phyloP scores from a whole-genome alignment of 1,140 invertebrate genomes.

The Drosophila paulistorum region DNA sequence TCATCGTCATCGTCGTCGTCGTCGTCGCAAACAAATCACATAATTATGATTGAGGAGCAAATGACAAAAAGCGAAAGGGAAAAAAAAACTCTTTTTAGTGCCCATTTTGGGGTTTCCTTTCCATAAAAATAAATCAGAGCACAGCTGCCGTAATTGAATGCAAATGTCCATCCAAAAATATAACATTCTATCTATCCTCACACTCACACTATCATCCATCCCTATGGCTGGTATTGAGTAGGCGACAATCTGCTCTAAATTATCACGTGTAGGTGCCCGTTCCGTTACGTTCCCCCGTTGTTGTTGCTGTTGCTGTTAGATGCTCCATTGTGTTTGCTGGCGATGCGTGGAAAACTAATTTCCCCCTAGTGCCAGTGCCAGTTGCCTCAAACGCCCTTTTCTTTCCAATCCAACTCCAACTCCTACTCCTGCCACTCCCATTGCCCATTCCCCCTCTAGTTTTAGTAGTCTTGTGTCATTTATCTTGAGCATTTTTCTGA shows the following conservation, averaged over 20 bases:
- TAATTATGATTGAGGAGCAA: slow-evolving; percentile 78
- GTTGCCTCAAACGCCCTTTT: not conserved
- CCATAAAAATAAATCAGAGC: slow-evolving; percentile 79
- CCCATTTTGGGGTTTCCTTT: slow-evolving; percentile 75
- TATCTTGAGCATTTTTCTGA: slow-evolving; percentile 63
- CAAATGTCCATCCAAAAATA: slow-evolving; percentile 80
- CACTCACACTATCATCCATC: not conserved
- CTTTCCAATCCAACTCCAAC: not conserved
- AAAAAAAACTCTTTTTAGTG: slow-evolving; percentile 32
- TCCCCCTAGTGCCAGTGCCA: slow-evolving; percentile 28
- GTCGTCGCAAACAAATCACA: slow-evolving; percentile 76
- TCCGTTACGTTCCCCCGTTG: not conserved
- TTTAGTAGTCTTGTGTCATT: slow-evolving; percentile 61
- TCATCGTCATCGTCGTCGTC: slow-evolving; percentile 13
- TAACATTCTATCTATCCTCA: slow-evolving; percentile 45
- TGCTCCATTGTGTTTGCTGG: slow-evolving; percentile 76
- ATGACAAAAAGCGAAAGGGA: slow-evolving; percentile 26
- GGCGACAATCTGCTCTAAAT: slow-evolving; percentile 81
- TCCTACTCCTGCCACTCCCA: not conserved
- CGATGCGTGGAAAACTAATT: slow-evolving; percentile 81
- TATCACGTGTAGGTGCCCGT: slow-evolving; percentile 75
- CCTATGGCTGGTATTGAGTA: slow-evolving; percentile 12
- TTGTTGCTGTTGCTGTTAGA: not conserved
- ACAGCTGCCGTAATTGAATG: slow-evolving; percentile 80
- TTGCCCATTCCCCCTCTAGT: slow-evolving; percentile 6